A percentile compares a stretch with the other conserved stretches of the same genome.
Evolutionary conservation across 2,888 invertebrate species (phyloP).

Genomic region (Napeogenes inachia): DNA sequence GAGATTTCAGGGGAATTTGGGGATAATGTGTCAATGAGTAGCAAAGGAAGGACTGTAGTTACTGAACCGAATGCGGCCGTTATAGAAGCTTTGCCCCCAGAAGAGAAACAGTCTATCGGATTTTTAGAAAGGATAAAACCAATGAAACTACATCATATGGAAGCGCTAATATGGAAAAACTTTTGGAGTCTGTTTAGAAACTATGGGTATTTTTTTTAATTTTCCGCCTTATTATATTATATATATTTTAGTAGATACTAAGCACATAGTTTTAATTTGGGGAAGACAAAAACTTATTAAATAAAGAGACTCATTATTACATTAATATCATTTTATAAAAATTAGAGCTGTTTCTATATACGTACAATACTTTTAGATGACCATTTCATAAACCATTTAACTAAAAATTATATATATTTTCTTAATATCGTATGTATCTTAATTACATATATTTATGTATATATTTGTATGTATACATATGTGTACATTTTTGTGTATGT

Average conservation of each 20-base stretch:
- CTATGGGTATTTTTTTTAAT: slow-evolving; percentile 78
- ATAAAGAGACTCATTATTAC: too few relatives aligned
- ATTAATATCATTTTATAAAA: too few relatives aligned
- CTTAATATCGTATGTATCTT: too few relatives aligned
- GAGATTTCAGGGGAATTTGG: slow-evolving; percentile 93
- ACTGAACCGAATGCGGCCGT: slow-evolving; percentile 62
- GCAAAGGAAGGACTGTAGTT: slow-evolving; percentile 81
- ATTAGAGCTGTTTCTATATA: too few relatives aligned
- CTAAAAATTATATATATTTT: too few relatives aligned
- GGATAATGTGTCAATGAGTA: slow-evolving; percentile 88
- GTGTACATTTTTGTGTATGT: too few relatives aligned
- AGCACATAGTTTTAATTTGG: neutral
- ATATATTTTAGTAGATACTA: too few relatives aligned
- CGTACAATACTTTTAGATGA: too few relatives aligned
- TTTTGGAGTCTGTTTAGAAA: slow-evolving; percentile 91
- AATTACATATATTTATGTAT: too few relatives aligned
- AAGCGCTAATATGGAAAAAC: slow-evolving; percentile 92
- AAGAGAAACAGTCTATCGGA: slow-evolving; percentile 76
- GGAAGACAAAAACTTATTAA: neutral
- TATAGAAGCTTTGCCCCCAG: slow-evolving; percentile 82
- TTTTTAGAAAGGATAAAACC: slow-evolving; percentile 79
- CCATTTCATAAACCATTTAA: too few relatives aligned
- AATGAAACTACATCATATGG: slow-evolving; percentile 84
- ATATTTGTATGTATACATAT: too few relatives aligned
- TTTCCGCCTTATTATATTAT: neutral